Evolutionary conservation across 2,888 invertebrate genomes (phyloP).

Genomic region (Drosophila ezoana): DNA sequence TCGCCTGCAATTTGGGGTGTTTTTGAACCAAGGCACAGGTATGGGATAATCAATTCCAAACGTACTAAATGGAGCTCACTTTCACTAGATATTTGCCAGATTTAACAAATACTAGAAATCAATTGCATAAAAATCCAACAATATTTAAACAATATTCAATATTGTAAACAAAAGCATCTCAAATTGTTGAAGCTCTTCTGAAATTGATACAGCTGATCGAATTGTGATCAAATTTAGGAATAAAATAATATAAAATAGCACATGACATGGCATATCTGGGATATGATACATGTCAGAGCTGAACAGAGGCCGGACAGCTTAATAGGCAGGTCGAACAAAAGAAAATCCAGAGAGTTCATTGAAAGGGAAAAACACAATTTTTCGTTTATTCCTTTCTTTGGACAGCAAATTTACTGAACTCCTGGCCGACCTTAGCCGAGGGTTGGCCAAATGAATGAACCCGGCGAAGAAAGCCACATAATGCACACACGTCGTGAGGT

Average conservation of each 20-base stretch:
- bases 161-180: not conserved
- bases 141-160: not conserved
- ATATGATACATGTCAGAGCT: constrained; percentile 11
- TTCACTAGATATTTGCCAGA: constrained; percentile 6
- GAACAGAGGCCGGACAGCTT: constrained; percentile 20
- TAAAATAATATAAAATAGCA: not conserved
- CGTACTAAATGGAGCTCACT: constrained; percentile 19
- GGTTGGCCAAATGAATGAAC: constrained; percentile 30
- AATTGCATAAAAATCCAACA: not conserved
- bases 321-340: constrained; percentile 29
- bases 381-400: constrained; percentile 10
- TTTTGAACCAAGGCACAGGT: constrained; percentile 58
- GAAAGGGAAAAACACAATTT: constrained; percentile 28
- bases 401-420: constrained; percentile 36
- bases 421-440: constrained; percentile 36
- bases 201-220: constrained; percentile 5
- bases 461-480: constrained; percentile 30
- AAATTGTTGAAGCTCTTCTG: not conserved
- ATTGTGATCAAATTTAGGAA: not conserved
- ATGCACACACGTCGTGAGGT: constrained; percentile 38
- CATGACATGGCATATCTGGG: constrained; percentile 2
- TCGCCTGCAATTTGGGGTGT: constrained; percentile 69
- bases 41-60: constrained; percentile 72
- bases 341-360: constrained; percentile 13
- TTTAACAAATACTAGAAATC: not conserved